Evolutionary conservation across 2,113 vertebrate genomes (phyloP).

Genomic region (Puffinus mauretanicus): DNA sequence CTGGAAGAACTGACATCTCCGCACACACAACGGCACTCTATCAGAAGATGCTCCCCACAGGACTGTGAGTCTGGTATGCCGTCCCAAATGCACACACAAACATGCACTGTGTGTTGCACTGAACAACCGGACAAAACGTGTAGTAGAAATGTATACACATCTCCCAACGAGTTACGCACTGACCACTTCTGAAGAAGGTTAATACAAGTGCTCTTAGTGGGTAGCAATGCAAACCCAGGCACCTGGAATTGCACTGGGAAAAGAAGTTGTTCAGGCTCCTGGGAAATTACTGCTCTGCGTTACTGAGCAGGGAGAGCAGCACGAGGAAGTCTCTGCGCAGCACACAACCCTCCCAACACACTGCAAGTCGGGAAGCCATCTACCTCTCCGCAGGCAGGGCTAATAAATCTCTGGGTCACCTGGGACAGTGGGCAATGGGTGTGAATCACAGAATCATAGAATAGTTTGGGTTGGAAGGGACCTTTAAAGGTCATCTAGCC

Average conservation of each 20-base stretch:
- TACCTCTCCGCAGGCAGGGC: neutral
- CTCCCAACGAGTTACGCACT: neutral
- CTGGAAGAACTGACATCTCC: neutral
- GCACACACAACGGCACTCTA: accelerated
- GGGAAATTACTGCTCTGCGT: neutral
- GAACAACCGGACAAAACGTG: neutral
- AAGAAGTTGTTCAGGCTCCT: neutral
- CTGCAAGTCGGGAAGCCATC: neutral
- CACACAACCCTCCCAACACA: neutral
- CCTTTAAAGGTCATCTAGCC: too few relatives aligned
- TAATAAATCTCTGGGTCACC: neutral
- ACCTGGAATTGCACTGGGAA: neutral
- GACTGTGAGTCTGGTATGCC: neutral
- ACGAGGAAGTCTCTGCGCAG: accelerated
- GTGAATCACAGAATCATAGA: neutral
- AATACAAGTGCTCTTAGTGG: neutral
- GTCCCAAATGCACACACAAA: neutral
- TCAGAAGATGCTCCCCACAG: neutral
- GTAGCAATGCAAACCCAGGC: neutral
- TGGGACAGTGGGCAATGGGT: neutral
- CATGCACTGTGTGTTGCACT: neutral
- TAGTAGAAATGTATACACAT: neutral
- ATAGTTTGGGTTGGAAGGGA: too few relatives aligned
- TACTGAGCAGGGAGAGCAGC: neutral
- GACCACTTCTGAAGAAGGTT: neutral